phyloP scores from a whole-genome alignment of 1,140 invertebrate genomes.

The Lordiphosa clarofinis region DNA sequence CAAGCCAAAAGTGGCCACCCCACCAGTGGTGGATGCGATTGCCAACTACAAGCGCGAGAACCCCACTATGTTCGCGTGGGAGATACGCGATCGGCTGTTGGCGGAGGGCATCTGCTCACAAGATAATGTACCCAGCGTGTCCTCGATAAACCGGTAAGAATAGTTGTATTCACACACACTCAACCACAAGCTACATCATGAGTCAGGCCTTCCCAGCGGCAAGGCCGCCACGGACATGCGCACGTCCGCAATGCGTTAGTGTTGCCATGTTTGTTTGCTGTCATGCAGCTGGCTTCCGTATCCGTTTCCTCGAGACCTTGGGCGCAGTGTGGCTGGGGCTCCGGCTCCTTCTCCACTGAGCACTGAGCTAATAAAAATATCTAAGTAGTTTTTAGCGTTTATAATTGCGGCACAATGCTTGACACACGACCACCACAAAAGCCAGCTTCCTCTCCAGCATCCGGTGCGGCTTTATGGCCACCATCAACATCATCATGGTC shows the following conservation, averaged over 20 bases:
- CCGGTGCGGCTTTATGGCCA: slow-evolving; percentile 51
- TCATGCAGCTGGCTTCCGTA: slow-evolving; percentile 54
- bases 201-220: background rate
- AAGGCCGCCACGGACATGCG: slow-evolving; percentile 19
- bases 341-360: slow-evolving; percentile 10
- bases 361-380: slow-evolving; percentile 69
- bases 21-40: slow-evolving; percentile 98
- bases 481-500: slow-evolving; percentile 15
- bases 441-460: slow-evolving; percentile 55
- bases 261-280: slow-evolving; percentile 54
- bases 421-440: slow-evolving; percentile 77
- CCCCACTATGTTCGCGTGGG: slow-evolving; percentile 99
- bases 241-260: slow-evolving; percentile 25
- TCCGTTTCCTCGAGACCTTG: slow-evolving; percentile 35
- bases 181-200: slow-evolving; percentile 14
- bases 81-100: slow-evolving; percentile 97
- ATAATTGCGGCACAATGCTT: slow-evolving; percentile 77
- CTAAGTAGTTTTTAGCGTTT: slow-evolving; percentile 76
- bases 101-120: slow-evolving; percentile 98
- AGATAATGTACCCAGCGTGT: slow-evolving; percentile 99
- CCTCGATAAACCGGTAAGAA: slow-evolving; percentile 98
- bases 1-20: slow-evolving; percentile 99
- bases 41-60: slow-evolving; percentile 99
- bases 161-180: slow-evolving; percentile 7
- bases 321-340: background rate